Evolutionary conservation across 1,140 invertebrate species (phyloP).

Genomic region (Drosophila willistoni): DNA sequence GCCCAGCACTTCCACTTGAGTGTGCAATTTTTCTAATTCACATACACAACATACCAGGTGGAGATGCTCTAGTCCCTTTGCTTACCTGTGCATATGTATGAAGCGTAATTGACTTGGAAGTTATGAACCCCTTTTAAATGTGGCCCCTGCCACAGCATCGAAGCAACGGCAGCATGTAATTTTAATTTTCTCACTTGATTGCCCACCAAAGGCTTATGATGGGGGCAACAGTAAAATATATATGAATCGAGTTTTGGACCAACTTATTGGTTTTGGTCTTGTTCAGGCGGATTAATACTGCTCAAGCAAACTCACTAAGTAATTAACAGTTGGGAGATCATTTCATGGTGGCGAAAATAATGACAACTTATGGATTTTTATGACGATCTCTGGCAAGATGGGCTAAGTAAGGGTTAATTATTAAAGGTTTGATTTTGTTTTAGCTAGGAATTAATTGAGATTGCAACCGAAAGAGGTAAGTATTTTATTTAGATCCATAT

Average conservation of each 20-base stretch:
- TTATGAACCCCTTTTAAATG: constrained; percentile 79
- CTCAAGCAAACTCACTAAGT: not conserved
- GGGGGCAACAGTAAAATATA: not conserved
- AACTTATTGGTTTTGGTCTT: constrained; percentile 12
- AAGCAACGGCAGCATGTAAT: constrained; percentile 63
- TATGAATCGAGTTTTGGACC: not conserved
- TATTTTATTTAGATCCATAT: too few relatives aligned
- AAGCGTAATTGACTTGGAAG: constrained; percentile 80
- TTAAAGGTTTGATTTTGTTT: too few relatives aligned
- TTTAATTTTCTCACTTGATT: constrained; percentile 82
- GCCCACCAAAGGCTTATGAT: constrained; percentile 38
- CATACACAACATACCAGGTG: constrained; percentile 39
- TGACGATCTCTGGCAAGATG: too few relatives aligned
- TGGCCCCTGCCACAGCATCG: constrained; percentile 45
- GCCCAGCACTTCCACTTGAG: constrained; percentile 65
- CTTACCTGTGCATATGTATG: constrained; percentile 28
- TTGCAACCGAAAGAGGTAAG: too few relatives aligned
- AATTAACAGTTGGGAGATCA: not conserved
- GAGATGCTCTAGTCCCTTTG: constrained; percentile 40
- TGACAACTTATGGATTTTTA: too few relatives aligned
- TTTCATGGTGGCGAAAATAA: not conserved
- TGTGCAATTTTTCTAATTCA: constrained; percentile 74
- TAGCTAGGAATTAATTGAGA: too few relatives aligned
- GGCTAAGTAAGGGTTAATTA: too few relatives aligned
- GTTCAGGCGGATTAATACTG: not conserved